phyloP scores from a whole-genome alignment of 1,140 invertebrate genomes.

The Neuroterus valhalla region DNA sequence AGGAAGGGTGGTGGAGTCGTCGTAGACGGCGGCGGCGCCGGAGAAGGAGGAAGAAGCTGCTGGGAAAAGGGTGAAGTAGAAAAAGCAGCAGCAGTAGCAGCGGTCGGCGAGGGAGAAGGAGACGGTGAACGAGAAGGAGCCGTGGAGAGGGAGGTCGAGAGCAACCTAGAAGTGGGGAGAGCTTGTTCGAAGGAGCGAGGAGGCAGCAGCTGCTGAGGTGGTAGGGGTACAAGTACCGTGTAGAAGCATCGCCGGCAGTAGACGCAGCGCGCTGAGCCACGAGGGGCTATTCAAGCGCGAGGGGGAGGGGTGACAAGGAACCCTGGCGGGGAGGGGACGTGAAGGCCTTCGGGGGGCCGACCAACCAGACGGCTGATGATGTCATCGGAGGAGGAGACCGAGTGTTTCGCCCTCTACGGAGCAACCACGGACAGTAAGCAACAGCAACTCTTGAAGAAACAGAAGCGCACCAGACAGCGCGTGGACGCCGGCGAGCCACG shows the following conservation, averaged over 20 bases:
- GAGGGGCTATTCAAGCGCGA: constrained; percentile 73
- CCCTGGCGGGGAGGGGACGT: constrained; percentile 74
- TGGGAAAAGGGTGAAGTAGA: constrained; percentile 54
- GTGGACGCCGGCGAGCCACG: constrained; percentile 95
- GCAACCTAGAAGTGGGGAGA: constrained; percentile 43
- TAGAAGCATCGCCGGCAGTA: constrained; percentile 52
- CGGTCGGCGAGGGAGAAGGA: constrained; percentile 48
- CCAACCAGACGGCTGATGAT: constrained; percentile 85
- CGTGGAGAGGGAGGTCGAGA: constrained; percentile 42
- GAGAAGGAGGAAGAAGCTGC: constrained; percentile 48
- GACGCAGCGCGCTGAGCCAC: constrained; percentile 67
- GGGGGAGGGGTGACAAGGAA: constrained; percentile 74
- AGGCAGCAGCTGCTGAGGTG: constrained; percentile 41
- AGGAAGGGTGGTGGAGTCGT: too few relatives aligned
- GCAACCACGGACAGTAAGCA: constrained; percentile 77
- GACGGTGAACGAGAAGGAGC: constrained; percentile 49
- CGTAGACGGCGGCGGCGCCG: neutral
- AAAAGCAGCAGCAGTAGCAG: constrained; percentile 45
- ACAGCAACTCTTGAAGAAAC: constrained; percentile 89
- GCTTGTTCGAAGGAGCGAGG: constrained; percentile 51
- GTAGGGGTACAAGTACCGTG: constrained; percentile 51
- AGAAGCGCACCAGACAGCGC: constrained; percentile 92
- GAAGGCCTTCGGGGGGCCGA: constrained; percentile 75
- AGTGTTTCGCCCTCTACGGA: constrained; percentile 92
- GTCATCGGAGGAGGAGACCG: constrained; percentile 95